A percentile compares a stretch with the other conserved stretches of the same genome.
Evolutionary conservation across 2,888 invertebrate genomes (phyloP).

Genomic region (Pristionchus japonicus): DNA sequence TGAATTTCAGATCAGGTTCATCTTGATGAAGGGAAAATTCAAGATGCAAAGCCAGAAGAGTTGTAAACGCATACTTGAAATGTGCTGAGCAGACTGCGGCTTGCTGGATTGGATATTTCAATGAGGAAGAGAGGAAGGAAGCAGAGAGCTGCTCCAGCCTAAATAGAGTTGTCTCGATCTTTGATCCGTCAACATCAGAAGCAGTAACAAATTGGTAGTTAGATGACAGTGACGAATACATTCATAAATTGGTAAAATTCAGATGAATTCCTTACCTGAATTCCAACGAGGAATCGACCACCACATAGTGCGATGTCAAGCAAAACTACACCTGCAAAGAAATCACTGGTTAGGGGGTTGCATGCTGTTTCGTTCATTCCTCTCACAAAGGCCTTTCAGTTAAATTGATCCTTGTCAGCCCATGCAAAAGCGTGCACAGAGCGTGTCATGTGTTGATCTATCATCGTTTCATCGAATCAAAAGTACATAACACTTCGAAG

Average conservation of each 20-base stretch:
- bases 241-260: background rate
- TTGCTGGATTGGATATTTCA: conserved; percentile 64
- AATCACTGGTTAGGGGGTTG: background rate
- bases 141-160: conserved; percentile 63
- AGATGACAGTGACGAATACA: background rate
- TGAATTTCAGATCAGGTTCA: background rate
- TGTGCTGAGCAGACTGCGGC: conserved; percentile 66
- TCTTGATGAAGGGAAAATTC: background rate
- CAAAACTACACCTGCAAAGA: background rate
- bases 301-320: conserved; percentile 47
- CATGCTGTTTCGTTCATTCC: too few species aligned
- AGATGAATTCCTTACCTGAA: conserved; percentile 61
- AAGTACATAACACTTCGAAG: background rate
- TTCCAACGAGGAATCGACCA: conserved; percentile 70
- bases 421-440: too few species aligned
- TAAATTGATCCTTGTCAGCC: too few species aligned
- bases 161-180: too few species aligned
- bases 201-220: background rate
- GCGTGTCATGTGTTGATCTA: too few species aligned
- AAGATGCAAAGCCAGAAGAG: background rate
- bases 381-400: too few species aligned
- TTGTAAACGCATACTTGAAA: conserved; percentile 59
- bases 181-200: too few species aligned
- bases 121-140: conserved; percentile 72
- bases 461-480: too few species aligned